Conservation (phyloP, 2,888 invertebrate genomes). For the Drosophila fulvimacula region DNA sequence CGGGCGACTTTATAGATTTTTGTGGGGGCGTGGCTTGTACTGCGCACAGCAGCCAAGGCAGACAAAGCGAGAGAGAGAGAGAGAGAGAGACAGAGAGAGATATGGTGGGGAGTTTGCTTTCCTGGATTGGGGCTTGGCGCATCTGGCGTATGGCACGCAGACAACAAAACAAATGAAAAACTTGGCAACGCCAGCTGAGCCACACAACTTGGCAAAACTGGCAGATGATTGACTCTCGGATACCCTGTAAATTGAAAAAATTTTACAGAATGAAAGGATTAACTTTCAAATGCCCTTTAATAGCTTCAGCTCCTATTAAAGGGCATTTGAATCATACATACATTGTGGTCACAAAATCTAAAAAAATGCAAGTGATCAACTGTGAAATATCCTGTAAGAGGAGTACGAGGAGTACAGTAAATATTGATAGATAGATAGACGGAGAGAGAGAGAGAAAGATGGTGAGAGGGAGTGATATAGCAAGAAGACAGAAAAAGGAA, state of each 20-base stretch:
- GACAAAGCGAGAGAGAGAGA: background rate
- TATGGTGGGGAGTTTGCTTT: background rate
- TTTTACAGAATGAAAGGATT: background rate
- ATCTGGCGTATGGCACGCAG: slow-evolving; percentile 56
- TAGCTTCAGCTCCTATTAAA: background rate
- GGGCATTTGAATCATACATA: too few species aligned
- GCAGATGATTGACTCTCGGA: slow-evolving; percentile 14
- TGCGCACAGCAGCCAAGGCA: slow-evolving; percentile 37
- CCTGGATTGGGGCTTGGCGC: slow-evolving; percentile 28
- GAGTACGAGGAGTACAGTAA: too few species aligned
- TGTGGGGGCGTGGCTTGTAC: slow-evolving; percentile 43
- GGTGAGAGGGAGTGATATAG: too few species aligned
- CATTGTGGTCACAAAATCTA: background rate
- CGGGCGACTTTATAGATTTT: slow-evolving; percentile 1
- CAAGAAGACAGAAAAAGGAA: too few species aligned
- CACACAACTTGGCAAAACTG: slow-evolving; percentile 10
- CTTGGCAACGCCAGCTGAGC: slow-evolving; percentile 55
- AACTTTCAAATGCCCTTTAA: background rate
- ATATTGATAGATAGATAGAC: too few species aligned
- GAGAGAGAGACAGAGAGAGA: background rate
- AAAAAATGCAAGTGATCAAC: background rate
- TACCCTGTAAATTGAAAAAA: background rate
- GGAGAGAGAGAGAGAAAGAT: background rate
- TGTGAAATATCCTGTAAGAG: background rate
- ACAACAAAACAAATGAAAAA: slow-evolving; percentile 62